Percentiles rank a stretch among this genome's conserved stretches.
Conservation (phyloP, 1,140 invertebrate genomes). For the Micrasema minimum region DNA sequence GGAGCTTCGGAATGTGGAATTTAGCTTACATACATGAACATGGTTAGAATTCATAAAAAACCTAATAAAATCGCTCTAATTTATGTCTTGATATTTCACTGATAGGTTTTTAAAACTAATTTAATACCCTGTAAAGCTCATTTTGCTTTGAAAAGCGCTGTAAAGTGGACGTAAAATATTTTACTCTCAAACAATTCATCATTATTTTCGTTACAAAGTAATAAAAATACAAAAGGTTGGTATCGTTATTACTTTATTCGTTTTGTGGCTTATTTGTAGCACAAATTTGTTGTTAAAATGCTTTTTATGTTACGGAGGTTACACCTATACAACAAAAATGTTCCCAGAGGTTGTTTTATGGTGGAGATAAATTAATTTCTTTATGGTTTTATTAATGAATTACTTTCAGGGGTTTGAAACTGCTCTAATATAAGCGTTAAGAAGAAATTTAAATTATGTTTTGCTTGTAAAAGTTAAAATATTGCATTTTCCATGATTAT, state of each 20-base stretch:
- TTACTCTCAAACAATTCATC: slow-evolving; percentile 31
- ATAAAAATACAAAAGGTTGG: slow-evolving; percentile 13
- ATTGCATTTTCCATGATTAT: too few species aligned
- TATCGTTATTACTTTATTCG: neutral
- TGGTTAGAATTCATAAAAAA: neutral
- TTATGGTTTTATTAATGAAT: slow-evolving; percentile 31
- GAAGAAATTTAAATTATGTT: too few species aligned
- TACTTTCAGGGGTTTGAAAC: slow-evolving; percentile 7
- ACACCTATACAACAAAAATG: slow-evolving; percentile 1
- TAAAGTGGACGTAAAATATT: slow-evolving; percentile 24
- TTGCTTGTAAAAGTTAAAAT: too few species aligned
- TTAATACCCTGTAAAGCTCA: neutral
- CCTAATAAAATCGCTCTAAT: neutral
- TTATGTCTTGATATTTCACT: slow-evolving; percentile 20
- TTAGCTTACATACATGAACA: too few species aligned
- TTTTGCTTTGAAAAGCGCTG: slow-evolving; percentile 8
- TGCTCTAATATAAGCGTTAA: too few species aligned
- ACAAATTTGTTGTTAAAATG: slow-evolving; percentile 27
- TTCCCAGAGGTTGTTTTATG: slow-evolving; percentile 29
- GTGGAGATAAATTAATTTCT: slow-evolving; percentile 32
- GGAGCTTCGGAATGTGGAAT: too few species aligned
- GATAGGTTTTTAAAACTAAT: slow-evolving; percentile 1
- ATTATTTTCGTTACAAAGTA: slow-evolving; percentile 36
- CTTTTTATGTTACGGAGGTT: slow-evolving; percentile 8
- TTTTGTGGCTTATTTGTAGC: slow-evolving; percentile 17